Percentiles rank a stretch among this genome's conserved stretches.
Evolutionary conservation across 2,797 vertebrate species (phyloP).

Genomic region (Salarias fasciatus): DNA sequence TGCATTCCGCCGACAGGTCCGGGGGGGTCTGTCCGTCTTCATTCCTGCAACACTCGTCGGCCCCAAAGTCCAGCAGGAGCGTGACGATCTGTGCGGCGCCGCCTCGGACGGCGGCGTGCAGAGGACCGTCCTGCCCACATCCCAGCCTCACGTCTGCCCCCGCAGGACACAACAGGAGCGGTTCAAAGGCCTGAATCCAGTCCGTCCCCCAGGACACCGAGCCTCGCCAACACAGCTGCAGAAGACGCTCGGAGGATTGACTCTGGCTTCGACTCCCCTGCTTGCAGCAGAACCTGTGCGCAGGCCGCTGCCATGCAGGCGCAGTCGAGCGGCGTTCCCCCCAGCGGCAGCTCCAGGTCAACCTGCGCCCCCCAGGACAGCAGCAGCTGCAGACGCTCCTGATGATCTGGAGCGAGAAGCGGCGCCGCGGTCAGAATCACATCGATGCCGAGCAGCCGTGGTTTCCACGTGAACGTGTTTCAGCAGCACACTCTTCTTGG

Average conservation of each 20-base stretch:
- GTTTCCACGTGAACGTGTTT: background rate
- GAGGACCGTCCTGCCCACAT: conserved; percentile 83
- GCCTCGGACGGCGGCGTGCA: conserved; percentile 85
- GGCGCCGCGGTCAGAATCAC: background rate
- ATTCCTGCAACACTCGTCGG: conserved; percentile 84
- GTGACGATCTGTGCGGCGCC: conserved; percentile 77
- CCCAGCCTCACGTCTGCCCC: conserved; percentile 87
- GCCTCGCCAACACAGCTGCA: too few species aligned
- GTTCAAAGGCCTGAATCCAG: too few species aligned
- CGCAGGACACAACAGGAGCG: conserved; percentile 44
- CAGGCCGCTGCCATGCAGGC: conserved; percentile 85
- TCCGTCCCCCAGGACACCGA: too few species aligned
- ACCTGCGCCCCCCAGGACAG: conserved; percentile 84
- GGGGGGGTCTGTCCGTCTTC: conserved; percentile 86
- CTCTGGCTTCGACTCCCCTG: conserved; percentile 76
- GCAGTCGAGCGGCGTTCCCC: conserved; percentile 87
- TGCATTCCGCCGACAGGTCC: conserved; percentile 83
- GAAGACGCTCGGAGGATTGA: too few species aligned
- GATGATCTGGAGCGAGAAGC: conserved; percentile 79
- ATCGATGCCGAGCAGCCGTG: background rate
- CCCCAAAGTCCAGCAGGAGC: conserved; percentile 90
- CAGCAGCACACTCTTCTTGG: conserved; percentile 82
- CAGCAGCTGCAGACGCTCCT: conserved; percentile 91
- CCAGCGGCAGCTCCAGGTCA: conserved; percentile 83
- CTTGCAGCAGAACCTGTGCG: conserved; percentile 86